A percentile compares a stretch with the other conserved stretches of the same genome.
These are phyloP conservation scores for Syngnathus rostellatus DNA, from an alignment of 2,797 vertebrate species.

Conservation along the genomic window DNA sequence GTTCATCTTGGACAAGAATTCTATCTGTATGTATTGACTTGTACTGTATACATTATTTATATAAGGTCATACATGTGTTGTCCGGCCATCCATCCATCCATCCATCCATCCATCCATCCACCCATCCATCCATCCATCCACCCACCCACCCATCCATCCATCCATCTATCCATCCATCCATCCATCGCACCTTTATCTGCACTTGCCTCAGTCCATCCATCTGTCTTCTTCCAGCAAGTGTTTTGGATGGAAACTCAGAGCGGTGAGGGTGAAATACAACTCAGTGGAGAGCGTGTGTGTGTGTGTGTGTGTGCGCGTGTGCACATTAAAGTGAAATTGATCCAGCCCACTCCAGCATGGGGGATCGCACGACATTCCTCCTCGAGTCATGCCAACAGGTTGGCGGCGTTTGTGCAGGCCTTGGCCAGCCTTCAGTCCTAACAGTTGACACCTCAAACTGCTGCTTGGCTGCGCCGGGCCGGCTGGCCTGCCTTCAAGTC, in stretches of 20 bases:
- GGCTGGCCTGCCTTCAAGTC: background rate
- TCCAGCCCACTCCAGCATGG: background rate
- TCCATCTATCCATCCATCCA: background rate
- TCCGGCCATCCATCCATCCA: background rate
- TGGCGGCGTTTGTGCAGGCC: slow-evolving; percentile 1
- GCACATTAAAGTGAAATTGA: slow-evolving; percentile 3
- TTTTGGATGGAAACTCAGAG: slow-evolving; percentile 1
- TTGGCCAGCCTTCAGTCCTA: slow-evolving; percentile 3
- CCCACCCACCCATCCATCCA: background rate
- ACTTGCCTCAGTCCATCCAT: slow-evolving; percentile 6
- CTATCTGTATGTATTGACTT: background rate
- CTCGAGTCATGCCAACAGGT: slow-evolving; percentile 1
- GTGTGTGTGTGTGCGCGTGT: background rate
- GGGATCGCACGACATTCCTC: background rate
- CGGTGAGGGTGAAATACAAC: slow-evolving; percentile 11
- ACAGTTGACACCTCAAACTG: slow-evolving; percentile 5
- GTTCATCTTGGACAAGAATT: background rate
- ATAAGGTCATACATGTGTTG: background rate
- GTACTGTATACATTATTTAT: background rate
- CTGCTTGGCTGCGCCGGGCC: background rate
- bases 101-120: background rate
- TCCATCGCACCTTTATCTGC: background rate
- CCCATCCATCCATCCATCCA: background rate
- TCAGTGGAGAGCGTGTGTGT: background rate
- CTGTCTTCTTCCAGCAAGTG: background rate